These are phyloP conservation scores for Aphaenogaster floridana DNA, from an alignment of 1,140 invertebrate genomes.

Conservation along the genomic window DNA sequence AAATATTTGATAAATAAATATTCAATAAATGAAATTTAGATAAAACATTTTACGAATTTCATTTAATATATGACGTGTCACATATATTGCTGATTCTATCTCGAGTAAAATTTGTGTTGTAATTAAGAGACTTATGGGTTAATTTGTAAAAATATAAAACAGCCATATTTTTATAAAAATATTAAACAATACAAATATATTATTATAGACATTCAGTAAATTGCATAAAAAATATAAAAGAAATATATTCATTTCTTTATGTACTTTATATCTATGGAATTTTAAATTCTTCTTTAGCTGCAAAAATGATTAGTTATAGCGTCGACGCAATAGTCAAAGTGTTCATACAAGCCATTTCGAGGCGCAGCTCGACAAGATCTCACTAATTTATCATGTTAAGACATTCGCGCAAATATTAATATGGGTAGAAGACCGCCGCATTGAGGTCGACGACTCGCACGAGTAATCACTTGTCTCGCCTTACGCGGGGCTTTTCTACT, in stretches of 20 bases:
- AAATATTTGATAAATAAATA: conserved; percentile 8
- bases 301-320: background rate
- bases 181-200: background rate
- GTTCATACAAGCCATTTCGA: background rate
- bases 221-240: background rate
- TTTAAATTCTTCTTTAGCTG: background rate
- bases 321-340: background rate
- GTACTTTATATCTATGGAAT: background rate
- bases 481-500: conserved; percentile 41
- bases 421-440: conserved; percentile 8
- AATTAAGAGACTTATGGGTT: background rate
- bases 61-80: background rate
- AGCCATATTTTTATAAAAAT: background rate
- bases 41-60: background rate
- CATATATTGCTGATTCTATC: background rate
- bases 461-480: conserved; percentile 51
- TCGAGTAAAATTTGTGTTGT: background rate
- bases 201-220: background rate
- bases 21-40: background rate
- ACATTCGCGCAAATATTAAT: conserved; percentile 69
- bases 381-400: conserved; percentile 54
- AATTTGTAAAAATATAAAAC: background rate
- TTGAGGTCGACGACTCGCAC: conserved; percentile 30
- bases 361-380: background rate
- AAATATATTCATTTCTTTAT: background rate